These are phyloP conservation scores for Mystacornis crossleyi DNA, from an alignment of 2,113 vertebrate genomes.

Conservation along the genomic window DNA sequence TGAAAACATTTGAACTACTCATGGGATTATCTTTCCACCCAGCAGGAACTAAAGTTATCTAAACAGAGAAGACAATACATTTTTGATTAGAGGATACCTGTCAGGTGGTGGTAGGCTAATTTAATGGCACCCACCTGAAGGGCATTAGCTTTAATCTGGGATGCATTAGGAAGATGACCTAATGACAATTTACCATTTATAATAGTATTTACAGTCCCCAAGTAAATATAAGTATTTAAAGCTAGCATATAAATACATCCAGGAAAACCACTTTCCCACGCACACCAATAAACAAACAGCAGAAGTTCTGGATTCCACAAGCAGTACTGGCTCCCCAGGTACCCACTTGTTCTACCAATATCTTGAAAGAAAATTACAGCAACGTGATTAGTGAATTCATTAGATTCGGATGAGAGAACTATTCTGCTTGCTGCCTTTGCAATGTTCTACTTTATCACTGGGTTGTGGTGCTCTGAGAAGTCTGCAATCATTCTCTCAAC, in stretches of 20 bases:
- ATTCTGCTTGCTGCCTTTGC: neutral
- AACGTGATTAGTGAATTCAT: slow-evolving; percentile 24
- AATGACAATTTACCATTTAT: slow-evolving; percentile 30
- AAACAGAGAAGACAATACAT: neutral
- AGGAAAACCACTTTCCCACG: neutral
- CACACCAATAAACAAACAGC: neutral
- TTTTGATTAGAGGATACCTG: slow-evolving; percentile 17
- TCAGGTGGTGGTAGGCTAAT: slow-evolving; percentile 1
- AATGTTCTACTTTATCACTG: neutral
- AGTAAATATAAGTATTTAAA: slow-evolving; percentile 9
- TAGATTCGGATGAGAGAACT: neutral
- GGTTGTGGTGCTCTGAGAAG: neutral
- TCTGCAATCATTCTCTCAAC: neutral
- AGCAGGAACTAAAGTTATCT: neutral
- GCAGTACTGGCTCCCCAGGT: neutral
- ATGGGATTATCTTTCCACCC: neutral
- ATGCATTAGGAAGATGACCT: slow-evolving; percentile 4
- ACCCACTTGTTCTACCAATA: neutral
- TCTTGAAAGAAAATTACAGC: slow-evolving; percentile 35
- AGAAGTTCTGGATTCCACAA: neutral
- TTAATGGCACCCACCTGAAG: slow-evolving; percentile 38
- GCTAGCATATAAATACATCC: neutral
- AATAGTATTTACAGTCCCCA: slow-evolving; percentile 6
- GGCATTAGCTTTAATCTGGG: slow-evolving; percentile 5
- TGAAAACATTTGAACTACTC: neutral